Evolutionary conservation across 1,140 invertebrate genomes (phyloP).

Genomic region (Procambarus virginalis): DNA sequence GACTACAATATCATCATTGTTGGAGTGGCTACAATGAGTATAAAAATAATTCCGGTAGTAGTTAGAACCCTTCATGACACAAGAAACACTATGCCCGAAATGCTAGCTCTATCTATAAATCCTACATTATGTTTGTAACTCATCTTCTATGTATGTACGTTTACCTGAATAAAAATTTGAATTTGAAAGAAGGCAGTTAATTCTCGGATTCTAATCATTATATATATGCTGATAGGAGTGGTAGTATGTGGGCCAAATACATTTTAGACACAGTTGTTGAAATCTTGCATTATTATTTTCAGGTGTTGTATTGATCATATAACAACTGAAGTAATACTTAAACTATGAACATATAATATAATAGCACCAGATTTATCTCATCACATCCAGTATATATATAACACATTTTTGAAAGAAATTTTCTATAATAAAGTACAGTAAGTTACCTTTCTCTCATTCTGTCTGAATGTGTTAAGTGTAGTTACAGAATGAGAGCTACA

Average conservation of each 20-base stretch:
- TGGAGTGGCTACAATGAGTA: too few relatives aligned
- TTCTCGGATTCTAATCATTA: neutral
- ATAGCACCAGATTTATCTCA: constrained; percentile 2
- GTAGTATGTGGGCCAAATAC: neutral
- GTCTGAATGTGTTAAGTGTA: too few relatives aligned
- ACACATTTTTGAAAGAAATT: neutral
- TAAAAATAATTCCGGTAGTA: too few relatives aligned
- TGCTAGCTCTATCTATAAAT: too few relatives aligned
- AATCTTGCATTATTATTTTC: too few relatives aligned
- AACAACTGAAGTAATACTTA: neutral
- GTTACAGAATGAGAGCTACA: too few relatives aligned
- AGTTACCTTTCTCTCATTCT: neutral
- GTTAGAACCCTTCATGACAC: too few relatives aligned
- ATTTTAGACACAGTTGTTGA: neutral
- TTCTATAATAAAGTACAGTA: neutral
- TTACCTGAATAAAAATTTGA: neutral
- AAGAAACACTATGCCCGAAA: too few relatives aligned
- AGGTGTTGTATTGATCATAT: neutral
- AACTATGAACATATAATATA: neutral
- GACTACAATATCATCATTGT: too few relatives aligned
- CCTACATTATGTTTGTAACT: too few relatives aligned
- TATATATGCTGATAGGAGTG: neutral
- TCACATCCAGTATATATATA: neutral
- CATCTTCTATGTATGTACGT: too few relatives aligned
- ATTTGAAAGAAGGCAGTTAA: neutral